Evolutionary conservation across 2,888 invertebrate genomes (phyloP), one percentile per base, ranked within the genome.

Genomic region (Entomobrya multifasciata): DNA sequence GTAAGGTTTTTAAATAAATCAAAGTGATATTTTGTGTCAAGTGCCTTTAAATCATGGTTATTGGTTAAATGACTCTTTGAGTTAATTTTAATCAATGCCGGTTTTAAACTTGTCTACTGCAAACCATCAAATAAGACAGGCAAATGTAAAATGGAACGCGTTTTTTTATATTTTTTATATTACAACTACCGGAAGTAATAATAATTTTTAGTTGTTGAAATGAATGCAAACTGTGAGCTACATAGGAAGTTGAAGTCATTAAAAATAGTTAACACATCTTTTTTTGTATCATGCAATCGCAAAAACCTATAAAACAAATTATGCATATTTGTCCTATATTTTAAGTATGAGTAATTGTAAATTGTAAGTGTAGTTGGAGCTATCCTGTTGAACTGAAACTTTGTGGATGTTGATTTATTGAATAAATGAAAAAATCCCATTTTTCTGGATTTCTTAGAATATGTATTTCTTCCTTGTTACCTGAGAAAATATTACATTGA

Each of bases 171-270:
- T 57, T 81, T 81, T 80, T 81, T 81, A 81, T 81, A 81, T 47
- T 30, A 52, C 3, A 30, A 36, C 13, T 47, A 25, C 11, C 49
- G 4, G 8, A 8, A 36, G 36, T 36, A 36, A 36, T 4, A 36
- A 8, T 15, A 49, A 20, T 49, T 13, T 55, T 22, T 76, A 62
- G 17, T 67, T 81, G 57, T 81, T 72, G 74, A 83, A 83, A 76
- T 62, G 83, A 83, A 83, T 83, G 83, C 83, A 83, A 83, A 83
- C 83, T 76, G 57, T 82, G 83, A 83, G 83, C 83, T 83, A 83
- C 25, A n/a, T 72, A 57, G 41, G 55, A 76, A 52, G 62, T 20
- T 70, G 52, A 76, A 76, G 74, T 76, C 74, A 76, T 76, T 76
- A 76, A 76, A 41, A 5, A 17, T 76, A 76, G 74, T 49, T 27